Base-by-base conservation (phyloP, 1,140 invertebrate species). In the Eupeodes corollae region DNA sequence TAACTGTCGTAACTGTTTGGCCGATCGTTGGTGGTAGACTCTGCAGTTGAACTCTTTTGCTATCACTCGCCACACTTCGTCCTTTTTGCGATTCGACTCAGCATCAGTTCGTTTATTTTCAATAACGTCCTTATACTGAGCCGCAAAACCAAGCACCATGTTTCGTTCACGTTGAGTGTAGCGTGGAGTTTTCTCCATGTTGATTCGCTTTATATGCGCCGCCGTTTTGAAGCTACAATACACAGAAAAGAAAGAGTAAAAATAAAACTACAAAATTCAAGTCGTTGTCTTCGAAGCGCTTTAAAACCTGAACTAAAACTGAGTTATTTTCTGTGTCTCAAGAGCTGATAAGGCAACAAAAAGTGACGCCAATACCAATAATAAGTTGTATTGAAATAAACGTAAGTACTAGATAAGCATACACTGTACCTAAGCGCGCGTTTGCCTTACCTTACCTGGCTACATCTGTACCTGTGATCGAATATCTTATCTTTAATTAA, bases 171-270 rank as follows among this genome's bases (percentile, higher is more conserved):
- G 63, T 55, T 67, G 63, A 45, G 63, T 67, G 52, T 67, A 67
- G 46, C 63, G 63, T 60, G 63, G 63, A 67, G 63, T 67, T 59
- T 67, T 67, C 53, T 67, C 63, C 63, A 67, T 67, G 57, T 66
- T 66, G 50, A 66, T 51, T 52, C 63, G 57, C 54, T 59, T 66
- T 33, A 38, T 48, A 56, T 60, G 52, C 61, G 62, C 61, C 61
- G 62, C 61, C 62, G 63, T 66, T 56, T 56, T 66, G 63, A 66
- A 63, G 63, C 63, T 65, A 49, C 18, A 18, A n/a, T 32, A 18
- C 1, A 9, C 43, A 13, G 2, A 11, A 2, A 19, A 35, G 15
- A 30, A 18, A 16, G 18, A 26, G 3, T 13, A 18, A 37, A 9
- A 0, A 37, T 32, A 31, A 48, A 19, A 14, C 12, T 39, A 26